Evolutionary conservation across 2,888 invertebrate genomes (phyloP), one percentile per base, ranked within the genome.

Genomic region (Hirtodrosophila trivittata): DNA sequence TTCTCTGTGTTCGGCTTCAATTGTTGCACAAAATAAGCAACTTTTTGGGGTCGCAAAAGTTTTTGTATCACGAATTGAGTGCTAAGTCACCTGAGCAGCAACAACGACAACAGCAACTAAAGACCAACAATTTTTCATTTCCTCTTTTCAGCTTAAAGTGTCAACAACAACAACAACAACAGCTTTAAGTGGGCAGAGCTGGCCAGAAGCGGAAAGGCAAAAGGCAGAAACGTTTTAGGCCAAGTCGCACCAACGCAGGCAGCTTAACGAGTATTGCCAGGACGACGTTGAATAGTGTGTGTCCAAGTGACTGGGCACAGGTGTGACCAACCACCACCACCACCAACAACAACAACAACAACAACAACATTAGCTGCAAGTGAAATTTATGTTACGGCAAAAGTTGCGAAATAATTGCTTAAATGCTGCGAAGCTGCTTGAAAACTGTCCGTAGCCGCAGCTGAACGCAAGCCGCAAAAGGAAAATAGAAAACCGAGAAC

Each of bases 81-180:
- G 50, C 21, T 49, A 52, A 69, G 52, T 62, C 37, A 56, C 43
- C 60, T 42, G 62, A 28, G 25, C 33, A 14, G 13, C 46, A 63
- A 41, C 30, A 39, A 16, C 5, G 18, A 25, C 43, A 55, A 32
- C 38, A 32, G 1, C 6, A 26, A 76, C 74, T 78, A 74, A 80
- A 69, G 67, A 74, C 63, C 64, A 65, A 62, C 51, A 50, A 71
- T 74, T 80, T 80, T 74, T 80, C 74, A 83, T 69, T 83, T 80
- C 68, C 77, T 83, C 64, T 70, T 67, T 78, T 77, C 82, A 77
- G 76, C 73, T 82, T 72, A 77, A 68, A 69, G 70, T 77, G 75
- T 69, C 75, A 67, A 55, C 75, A 30, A 33, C 18, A 43, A 26
- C 32, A 42, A 32, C 39, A 32, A 8, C 30, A 45, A 33, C 47